A percentile compares a stretch with the other conserved stretches of the same genome.
Evolutionary conservation across 2,797 vertebrate genomes (phyloP).

Genomic region (Moxostoma hubbsi): DNA sequence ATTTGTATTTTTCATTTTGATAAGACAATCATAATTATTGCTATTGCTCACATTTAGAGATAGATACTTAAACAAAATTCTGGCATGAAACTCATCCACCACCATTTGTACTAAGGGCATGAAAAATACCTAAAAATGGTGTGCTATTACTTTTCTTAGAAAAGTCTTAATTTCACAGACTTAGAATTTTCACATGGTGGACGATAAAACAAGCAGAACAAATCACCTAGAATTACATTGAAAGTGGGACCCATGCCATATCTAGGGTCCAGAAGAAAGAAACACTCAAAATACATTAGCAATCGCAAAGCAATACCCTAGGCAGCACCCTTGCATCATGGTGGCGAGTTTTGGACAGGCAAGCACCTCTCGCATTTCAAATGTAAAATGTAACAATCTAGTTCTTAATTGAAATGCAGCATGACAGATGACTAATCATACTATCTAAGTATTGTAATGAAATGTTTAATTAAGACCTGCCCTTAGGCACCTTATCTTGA

Average conservation of each 20-base stretch:
- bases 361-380: too few relatives aligned
- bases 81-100: neutral
- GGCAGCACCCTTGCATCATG: neutral
- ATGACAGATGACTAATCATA: conserved; percentile 36
- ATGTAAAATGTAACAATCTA: neutral
- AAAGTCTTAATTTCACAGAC: too few relatives aligned
- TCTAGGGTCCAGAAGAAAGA: too few relatives aligned
- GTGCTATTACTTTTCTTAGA: neutral
- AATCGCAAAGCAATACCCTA: neutral
- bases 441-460: conserved; percentile 18
- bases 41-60: too few relatives aligned
- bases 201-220: neutral
- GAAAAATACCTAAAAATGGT: neutral
- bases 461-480: conserved; percentile 23
- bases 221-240: neutral
- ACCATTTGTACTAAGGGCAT: neutral
- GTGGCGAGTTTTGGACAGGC: too few relatives aligned
- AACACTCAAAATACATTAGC: neutral
- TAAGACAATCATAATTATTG: neutral
- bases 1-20: too few relatives aligned
- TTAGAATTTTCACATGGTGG: too few relatives aligned
- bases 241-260: too few relatives aligned
- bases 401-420: conserved; percentile 56
- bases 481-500: conserved; percentile 12
- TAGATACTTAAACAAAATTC: neutral